These are phyloP conservation scores for Xenopus borealis DNA, from an alignment of 2,113 vertebrate genomes.

Conservation along the genomic window DNA sequence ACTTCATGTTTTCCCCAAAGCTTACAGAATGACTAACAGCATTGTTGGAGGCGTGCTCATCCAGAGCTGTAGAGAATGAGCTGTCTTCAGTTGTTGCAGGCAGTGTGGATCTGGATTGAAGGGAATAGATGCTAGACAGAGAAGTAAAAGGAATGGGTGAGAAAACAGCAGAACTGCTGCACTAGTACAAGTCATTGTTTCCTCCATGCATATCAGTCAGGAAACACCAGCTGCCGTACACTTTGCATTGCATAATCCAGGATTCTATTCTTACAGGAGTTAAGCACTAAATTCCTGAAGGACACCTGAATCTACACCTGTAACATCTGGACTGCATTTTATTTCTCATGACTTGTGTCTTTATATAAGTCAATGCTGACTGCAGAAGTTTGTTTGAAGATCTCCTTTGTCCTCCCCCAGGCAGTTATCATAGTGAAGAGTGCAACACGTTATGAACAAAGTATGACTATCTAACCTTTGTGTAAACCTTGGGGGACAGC, in stretches of 20 bases:
- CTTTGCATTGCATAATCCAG: background rate
- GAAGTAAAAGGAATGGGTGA: conserved; percentile 9
- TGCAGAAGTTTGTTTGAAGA: background rate
- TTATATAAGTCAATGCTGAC: background rate
- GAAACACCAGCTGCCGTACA: background rate
- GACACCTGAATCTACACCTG: background rate
- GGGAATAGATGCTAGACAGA: conserved; percentile 18
- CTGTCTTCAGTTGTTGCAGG: conserved; percentile 19
- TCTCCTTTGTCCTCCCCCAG: background rate
- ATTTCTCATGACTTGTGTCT: background rate
- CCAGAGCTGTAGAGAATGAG: conserved; percentile 8
- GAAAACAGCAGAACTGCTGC: conserved; percentile 2
- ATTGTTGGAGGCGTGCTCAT: conserved; percentile 33
- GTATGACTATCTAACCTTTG: background rate
- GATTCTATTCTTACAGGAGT: background rate
- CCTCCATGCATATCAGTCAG: background rate
- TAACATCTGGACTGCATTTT: background rate
- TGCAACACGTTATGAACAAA: background rate
- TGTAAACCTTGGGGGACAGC: background rate
- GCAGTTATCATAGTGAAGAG: background rate
- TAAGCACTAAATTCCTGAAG: background rate
- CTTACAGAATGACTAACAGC: conserved; percentile 28
- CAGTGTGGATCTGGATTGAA: conserved; percentile 27
- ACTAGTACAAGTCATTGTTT: conserved; percentile 4
- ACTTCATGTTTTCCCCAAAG: conserved; percentile 35